These are phyloP conservation scores for Pollicipes pollicipes DNA, from an alignment of 1,140 invertebrate genomes.

Conservation along the genomic window DNA sequence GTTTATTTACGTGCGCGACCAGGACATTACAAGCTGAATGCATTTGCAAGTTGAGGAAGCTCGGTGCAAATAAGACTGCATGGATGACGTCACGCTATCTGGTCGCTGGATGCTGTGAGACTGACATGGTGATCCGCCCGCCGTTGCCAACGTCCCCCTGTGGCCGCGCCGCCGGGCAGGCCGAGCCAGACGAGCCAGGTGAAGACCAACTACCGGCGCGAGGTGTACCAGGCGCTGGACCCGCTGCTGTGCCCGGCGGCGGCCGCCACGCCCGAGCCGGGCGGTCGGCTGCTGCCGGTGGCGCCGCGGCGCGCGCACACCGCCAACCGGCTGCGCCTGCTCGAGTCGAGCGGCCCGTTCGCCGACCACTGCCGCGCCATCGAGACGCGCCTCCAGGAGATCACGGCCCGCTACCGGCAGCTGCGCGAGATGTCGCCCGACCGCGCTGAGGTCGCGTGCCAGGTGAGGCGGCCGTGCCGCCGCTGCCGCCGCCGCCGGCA, in stretches of 20 bases:
- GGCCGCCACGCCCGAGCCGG: constrained; percentile 12
- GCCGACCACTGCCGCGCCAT: constrained; percentile 44
- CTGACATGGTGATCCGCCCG: too few relatives aligned
- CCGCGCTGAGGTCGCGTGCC: not conserved
- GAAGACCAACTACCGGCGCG: constrained; percentile 41
- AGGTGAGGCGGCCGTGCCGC: not conserved
- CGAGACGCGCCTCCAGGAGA: constrained; percentile 36
- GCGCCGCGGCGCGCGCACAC: constrained; percentile 15
- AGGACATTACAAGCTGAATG: too few relatives aligned
- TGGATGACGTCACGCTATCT: too few relatives aligned
- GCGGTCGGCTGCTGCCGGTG: not conserved
- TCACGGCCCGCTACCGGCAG: not conserved
- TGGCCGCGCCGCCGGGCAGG: too few relatives aligned
- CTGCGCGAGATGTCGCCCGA: constrained; percentile 1
- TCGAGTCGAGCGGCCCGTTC: constrained; percentile 39
- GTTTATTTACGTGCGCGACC: too few relatives aligned
- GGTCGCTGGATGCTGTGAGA: too few relatives aligned
- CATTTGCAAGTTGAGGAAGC: too few relatives aligned
- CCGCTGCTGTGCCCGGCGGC: constrained; percentile 33
- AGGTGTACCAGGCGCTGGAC: constrained; percentile 42
- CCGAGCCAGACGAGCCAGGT: constrained; percentile 38
- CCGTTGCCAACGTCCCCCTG: too few relatives aligned
- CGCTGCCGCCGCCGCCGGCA: too few relatives aligned
- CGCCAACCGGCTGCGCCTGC: constrained; percentile 27
- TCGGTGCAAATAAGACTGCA: too few relatives aligned